These are phyloP conservation scores for Acanthurus lineatus DNA, from an alignment of 2,797 vertebrate genomes.

Conservation along the genomic window DNA sequence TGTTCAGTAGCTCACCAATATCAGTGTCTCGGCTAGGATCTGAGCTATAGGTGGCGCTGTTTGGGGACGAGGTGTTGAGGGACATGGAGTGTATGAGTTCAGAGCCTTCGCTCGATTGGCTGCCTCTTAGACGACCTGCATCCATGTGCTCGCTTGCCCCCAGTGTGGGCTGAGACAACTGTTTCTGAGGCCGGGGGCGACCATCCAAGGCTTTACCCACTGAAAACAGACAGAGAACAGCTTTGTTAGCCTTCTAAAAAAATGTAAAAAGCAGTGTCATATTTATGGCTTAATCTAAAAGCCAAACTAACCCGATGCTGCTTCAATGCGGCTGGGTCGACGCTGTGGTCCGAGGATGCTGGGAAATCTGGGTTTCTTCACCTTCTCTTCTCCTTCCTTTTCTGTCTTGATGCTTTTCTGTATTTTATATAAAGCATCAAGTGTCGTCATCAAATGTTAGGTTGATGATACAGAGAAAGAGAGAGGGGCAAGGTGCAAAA, in stretches of 20 bases:
- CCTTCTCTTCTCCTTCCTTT: constrained; percentile 95
- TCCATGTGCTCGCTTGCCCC: constrained; percentile 90
- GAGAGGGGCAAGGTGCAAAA: background rate
- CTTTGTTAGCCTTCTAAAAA: background rate
- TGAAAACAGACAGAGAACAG: constrained; percentile 60
- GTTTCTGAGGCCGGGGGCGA: constrained; percentile 92
- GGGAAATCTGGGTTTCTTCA: constrained; percentile 93
- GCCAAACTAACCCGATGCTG: constrained; percentile 87
- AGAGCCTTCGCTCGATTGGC: constrained; percentile 89
- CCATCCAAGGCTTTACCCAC: constrained; percentile 91
- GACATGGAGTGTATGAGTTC: constrained; percentile 84
- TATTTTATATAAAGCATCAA: constrained; percentile 40
- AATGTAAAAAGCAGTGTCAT: background rate
- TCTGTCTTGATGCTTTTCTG: constrained; percentile 97
- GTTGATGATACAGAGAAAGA: background rate
- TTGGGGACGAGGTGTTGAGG: constrained; percentile 83
- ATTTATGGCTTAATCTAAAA: background rate
- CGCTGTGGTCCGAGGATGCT: constrained; percentile 93
- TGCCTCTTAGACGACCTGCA: constrained; percentile 85
- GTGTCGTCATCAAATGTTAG: no score
- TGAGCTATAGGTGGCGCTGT: constrained; percentile 74
- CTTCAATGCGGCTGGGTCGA: constrained; percentile 92
- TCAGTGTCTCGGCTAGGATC: constrained; percentile 89
- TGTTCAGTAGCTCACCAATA: constrained; percentile 79
- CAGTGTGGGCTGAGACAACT: constrained; percentile 87